These are phyloP conservation scores for Xenopus petersii DNA, from an alignment of 2,797 vertebrate genomes.

Conservation along the genomic window DNA sequence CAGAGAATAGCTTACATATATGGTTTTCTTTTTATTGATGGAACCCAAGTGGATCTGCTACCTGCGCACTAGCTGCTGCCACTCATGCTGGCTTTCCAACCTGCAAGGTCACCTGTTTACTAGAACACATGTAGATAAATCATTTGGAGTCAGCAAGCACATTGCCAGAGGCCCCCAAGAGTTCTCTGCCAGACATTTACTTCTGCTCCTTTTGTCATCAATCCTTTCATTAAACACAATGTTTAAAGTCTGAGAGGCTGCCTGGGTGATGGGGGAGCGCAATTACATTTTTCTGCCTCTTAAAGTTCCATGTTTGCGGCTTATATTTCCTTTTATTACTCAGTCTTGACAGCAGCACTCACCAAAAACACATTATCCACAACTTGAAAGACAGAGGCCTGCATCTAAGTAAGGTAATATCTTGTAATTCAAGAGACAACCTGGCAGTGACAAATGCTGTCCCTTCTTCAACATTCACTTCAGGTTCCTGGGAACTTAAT, in stretches of 20 bases:
- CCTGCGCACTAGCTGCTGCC: neutral
- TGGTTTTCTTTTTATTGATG: no score
- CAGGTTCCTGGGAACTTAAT: neutral
- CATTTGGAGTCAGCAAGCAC: neutral
- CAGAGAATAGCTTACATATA: neutral
- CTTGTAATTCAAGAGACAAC: constrained; percentile 31
- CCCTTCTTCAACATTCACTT: neutral
- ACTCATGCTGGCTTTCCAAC: neutral
- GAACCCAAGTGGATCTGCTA: no score
- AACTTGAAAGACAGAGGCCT: constrained; percentile 21
- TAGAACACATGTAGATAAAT: neutral
- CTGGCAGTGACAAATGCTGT: neutral
- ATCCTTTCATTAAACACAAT: constrained; percentile 12
- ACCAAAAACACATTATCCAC: accelerated
- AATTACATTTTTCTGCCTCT: constrained; percentile 17
- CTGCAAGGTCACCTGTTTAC: constrained; percentile 15
- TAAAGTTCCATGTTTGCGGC: constrained; percentile 10
- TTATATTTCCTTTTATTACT: constrained; percentile 8
- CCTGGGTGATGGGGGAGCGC: constrained; percentile 5
- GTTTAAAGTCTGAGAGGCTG: neutral
- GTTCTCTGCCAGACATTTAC: neutral
- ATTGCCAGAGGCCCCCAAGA: neutral
- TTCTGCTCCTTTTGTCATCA: neutral
- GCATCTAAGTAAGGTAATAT: constrained; percentile 14
- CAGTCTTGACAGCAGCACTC: constrained; percentile 6